These are phyloP conservation scores for Pyrgus malvae DNA, from an alignment of 2,888 invertebrate species.

Conservation along the genomic window DNA sequence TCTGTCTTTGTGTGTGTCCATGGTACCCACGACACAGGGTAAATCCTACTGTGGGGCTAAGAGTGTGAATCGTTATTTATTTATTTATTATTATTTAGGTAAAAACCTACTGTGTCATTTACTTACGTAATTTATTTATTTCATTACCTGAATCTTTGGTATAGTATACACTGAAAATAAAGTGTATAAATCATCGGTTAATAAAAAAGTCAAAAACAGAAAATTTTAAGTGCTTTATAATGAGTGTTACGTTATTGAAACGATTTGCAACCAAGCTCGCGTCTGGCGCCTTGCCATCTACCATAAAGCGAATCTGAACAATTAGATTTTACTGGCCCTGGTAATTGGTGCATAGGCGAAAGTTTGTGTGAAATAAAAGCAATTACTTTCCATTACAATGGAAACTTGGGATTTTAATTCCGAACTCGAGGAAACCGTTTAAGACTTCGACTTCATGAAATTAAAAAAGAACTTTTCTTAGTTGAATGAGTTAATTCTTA, in stretches of 20 bases:
- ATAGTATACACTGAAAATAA: no score
- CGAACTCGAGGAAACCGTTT: neutral
- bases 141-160: no score
- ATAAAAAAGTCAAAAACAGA: neutral
- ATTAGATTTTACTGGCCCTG: slow-evolving; percentile 35
- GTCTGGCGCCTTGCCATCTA: slow-evolving; percentile 33
- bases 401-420: slow-evolving; percentile 14
- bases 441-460: neutral
- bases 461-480: no score
- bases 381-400: slow-evolving; percentile 18
- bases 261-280: slow-evolving; percentile 14
- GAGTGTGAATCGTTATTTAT: no score
- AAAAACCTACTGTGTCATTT: no score
- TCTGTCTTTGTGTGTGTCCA: no score
- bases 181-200: no score
- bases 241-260: slow-evolving; percentile 14
- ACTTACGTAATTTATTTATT: no score
- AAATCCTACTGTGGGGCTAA: no score
- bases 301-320: slow-evolving; percentile 35
- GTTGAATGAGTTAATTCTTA: neutral
- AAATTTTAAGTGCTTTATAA: neutral
- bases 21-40: no score
- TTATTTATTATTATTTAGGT: no score
- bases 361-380: slow-evolving; percentile 22
- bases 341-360: slow-evolving; percentile 32